These are phyloP conservation scores for Microdon myrmicae DNA, from an alignment of 2,888 invertebrate genomes.

Conservation along the genomic window DNA sequence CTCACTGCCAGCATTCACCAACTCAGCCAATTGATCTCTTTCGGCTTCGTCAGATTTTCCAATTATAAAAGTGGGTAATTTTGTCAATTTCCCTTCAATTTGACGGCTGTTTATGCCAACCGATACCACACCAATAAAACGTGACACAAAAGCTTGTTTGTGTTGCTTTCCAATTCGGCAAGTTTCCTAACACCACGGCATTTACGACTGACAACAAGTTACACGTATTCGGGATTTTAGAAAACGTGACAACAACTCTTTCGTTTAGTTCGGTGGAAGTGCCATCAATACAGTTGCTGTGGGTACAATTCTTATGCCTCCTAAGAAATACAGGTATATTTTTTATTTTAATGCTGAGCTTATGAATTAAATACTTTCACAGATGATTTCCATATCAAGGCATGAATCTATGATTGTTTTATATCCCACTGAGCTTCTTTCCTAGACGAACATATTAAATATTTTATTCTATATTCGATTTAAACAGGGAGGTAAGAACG, in stretches of 20 bases:
- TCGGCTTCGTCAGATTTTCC: conserved; percentile 33
- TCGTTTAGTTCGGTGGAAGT: conserved; percentile 31
- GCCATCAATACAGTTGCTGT: too few relatives aligned
- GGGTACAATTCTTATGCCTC: too few relatives aligned
- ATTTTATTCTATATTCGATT: too few relatives aligned
- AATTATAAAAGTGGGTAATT: conserved; percentile 27
- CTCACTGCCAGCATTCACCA: conserved; percentile 37
- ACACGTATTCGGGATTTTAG: conserved; percentile 51
- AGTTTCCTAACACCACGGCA: conserved; percentile 39
- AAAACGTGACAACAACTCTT: conserved; percentile 34
- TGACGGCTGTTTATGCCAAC: conserved; percentile 22
- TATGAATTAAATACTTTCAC: too few relatives aligned
- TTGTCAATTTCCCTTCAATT: conserved; percentile 22
- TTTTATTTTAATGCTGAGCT: too few relatives aligned
- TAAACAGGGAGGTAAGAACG: too few relatives aligned
- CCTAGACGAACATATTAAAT: too few relatives aligned
- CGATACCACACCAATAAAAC: conserved; percentile 30
- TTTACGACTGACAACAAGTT: conserved; percentile 48
- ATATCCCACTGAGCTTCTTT: too few relatives aligned
- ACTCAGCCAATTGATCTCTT: conserved; percentile 42
- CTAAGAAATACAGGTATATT: too few relatives aligned
- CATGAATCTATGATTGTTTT: too few relatives aligned
- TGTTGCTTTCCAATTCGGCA: conserved; percentile 13
- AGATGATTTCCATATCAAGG: too few relatives aligned
- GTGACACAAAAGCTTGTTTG: background rate